These are phyloP conservation scores for Smutsia gigantea DNA, from an alignment of 2,797 vertebrate genomes.

Conservation along the genomic window DNA sequence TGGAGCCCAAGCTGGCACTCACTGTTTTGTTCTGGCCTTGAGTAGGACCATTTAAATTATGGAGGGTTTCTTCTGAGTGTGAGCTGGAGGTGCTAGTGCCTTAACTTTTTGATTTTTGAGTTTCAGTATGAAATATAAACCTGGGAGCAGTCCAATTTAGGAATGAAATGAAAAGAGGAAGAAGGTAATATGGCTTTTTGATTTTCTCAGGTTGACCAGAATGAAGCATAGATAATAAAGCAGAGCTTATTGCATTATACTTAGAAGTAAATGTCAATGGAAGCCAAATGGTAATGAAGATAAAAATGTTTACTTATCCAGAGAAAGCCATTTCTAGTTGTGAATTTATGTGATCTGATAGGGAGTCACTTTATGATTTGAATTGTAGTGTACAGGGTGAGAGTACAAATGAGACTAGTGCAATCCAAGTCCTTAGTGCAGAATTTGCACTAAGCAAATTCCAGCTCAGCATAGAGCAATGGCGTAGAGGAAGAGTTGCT, in stretches of 20 bases:
- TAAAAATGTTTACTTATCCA: slow-evolving; percentile 5
- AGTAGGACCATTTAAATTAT: neutral
- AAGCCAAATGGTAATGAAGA: slow-evolving; percentile 29
- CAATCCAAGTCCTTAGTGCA: neutral
- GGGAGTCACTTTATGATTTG: slow-evolving; percentile 3
- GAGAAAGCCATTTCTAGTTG: neutral
- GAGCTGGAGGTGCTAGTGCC: neutral
- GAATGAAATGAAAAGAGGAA: neutral
- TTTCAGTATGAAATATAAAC: slow-evolving; percentile 14
- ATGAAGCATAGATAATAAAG: neutral
- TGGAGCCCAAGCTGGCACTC: neutral
- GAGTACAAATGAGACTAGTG: neutral
- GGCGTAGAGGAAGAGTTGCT: neutral
- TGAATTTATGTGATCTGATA: neutral
- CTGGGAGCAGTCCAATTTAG: neutral
- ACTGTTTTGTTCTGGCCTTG: neutral
- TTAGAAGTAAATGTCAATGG: slow-evolving; percentile 21
- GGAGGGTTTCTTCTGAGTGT: neutral
- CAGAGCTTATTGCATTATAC: neutral
- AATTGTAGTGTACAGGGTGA: neutral
- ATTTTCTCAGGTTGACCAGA: neutral
- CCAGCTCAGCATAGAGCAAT: neutral
- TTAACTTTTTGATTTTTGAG: neutral
- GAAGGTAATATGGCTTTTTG: neutral
- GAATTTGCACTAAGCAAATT: neutral